A percentile compares a stretch with the other conserved stretches of the same genome.
phyloP scores from a whole-genome alignment of 2,113 vertebrate genomes.

The Lagopus muta region DNA sequence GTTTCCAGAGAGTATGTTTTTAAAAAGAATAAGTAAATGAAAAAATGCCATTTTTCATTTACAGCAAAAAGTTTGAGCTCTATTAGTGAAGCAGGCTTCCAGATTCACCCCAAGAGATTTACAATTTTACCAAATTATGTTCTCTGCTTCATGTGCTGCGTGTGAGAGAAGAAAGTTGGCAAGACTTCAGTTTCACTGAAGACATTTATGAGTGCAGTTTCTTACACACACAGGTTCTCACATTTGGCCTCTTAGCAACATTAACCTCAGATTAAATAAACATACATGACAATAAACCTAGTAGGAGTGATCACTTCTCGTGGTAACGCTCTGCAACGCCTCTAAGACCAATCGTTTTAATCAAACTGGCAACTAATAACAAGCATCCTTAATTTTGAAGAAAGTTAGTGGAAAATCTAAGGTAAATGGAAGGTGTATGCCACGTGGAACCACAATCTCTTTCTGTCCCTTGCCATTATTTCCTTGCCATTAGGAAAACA shows the following conservation, averaged over 20 bases:
- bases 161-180: neutral
- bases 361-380: neutral
- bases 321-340: neutral
- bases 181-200: neutral
- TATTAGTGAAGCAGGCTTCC: neutral
- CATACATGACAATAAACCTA: neutral
- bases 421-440: neutral
- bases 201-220: neutral
- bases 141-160: neutral
- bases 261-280: neutral
- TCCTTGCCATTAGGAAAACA: too few species aligned
- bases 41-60: neutral
- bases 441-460: neutral
- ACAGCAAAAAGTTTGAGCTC: neutral
- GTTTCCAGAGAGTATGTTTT: neutral
- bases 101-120: neutral
- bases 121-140: conserved; percentile 5
- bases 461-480: neutral
- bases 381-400: neutral
- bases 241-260: neutral
- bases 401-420: neutral
- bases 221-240: neutral
- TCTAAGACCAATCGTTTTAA: neutral
- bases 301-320: neutral
- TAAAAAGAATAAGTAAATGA: neutral